Evolutionary conservation across 2,113 vertebrate species (phyloP).

Genomic region (Protobothrops mucrosquamatus): DNA sequence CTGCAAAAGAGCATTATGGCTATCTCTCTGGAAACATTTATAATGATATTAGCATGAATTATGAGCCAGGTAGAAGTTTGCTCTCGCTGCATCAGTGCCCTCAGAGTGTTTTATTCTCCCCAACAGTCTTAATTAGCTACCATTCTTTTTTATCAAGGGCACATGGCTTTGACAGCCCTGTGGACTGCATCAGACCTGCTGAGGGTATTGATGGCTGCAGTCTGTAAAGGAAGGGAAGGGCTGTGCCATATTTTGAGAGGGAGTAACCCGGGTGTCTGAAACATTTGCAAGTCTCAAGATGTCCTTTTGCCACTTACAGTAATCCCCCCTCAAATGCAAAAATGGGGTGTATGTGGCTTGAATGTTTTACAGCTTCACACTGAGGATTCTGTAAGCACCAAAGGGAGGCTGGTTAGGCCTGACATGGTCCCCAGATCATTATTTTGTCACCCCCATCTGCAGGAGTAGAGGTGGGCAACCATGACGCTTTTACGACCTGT

Average conservation of each 20-base stretch:
- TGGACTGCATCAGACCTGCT: not conserved
- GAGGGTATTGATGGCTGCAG: not conserved
- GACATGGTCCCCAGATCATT: not conserved
- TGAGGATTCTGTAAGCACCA: not conserved
- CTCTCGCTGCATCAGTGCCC: not conserved
- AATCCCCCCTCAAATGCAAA: not conserved
- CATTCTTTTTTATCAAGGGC: not conserved
- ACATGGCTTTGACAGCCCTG: not conserved
- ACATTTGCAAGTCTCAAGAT: not conserved
- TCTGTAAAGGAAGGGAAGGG: not conserved
- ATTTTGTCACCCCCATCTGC: not conserved
- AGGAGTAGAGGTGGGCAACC: no score
- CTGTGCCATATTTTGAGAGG: not conserved
- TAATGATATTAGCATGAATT: not conserved
- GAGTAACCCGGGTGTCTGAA: not conserved
- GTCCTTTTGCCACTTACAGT: not conserved
- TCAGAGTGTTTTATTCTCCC: not conserved
- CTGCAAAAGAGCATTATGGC: not conserved
- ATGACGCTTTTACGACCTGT: no score
- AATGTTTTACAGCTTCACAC: not conserved
- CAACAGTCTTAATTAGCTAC: not conserved
- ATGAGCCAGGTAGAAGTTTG: not conserved
- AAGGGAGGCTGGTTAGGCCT: not conserved
- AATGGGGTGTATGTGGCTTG: not conserved
- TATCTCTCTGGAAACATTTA: not conserved